Base-by-base conservation (phyloP, 64 coral and sea anemone genomes). In the Montipora cactus region DNA sequence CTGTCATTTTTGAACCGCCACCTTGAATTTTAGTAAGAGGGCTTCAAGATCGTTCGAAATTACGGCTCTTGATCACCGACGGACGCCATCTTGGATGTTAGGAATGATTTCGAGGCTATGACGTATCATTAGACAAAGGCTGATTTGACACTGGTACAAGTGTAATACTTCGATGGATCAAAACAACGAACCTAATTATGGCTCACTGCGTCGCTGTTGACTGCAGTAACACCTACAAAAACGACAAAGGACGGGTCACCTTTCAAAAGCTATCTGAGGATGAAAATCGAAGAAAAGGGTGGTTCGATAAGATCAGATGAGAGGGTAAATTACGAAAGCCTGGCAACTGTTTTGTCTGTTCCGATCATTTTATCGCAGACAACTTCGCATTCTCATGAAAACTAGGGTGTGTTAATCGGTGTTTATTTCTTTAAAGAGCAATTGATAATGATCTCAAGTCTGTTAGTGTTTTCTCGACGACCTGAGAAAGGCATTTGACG, bases 31-130 rank as follows among this genome's bases (percentile, higher is more conserved):
- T 73, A 20, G 16, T 73, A 73, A 25, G 18, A 25, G 22, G 3
- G 18, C 69, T 73, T 73, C 7, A 20, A 73, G 23, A 73, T 73
- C 16, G 69, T 19, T 20, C 18, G 23, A 73, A 44, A 73, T 73
- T 73, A 25, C 69, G 5, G 19, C 21, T 25, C 8, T 73, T 8
- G 69, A 20, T 4, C 15, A 73, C 19, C 45, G 9, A 19, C 4
- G 76, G 47, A 45, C 13, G 3, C 47, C 76, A 79, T 51, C 47
- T 79, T 79, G 47, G 48, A 79, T 4, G 18, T 50, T 52, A 52
- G 76, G 76, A 79, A 79, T 79, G 76, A 52, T 50, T 50, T 52
- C 1, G 76, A 50, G 47, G 47, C 76, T 79, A 79, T 79, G 76
- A 79, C 47, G 16, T 53, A 22, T 5, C 47, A 52, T 51, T 79